Conservation (phyloP, 2,797 vertebrate species). For the Urocyon cinereoargenteus region DNA sequence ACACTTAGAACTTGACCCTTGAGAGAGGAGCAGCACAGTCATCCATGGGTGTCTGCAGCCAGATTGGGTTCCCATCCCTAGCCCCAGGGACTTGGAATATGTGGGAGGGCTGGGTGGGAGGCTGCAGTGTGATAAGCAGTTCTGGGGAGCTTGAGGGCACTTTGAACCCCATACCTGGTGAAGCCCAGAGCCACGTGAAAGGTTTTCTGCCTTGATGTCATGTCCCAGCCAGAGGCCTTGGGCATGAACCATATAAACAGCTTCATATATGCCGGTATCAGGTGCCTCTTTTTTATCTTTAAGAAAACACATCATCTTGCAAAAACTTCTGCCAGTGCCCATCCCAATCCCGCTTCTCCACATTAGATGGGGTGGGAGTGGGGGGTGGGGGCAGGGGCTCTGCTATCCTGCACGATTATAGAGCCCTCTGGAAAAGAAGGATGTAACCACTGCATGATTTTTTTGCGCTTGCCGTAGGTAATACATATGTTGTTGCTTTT, state of each 20-base stretch:
- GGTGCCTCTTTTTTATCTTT: neutral
- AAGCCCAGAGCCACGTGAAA: neutral
- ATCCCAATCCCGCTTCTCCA: neutral
- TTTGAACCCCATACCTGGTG: neutral
- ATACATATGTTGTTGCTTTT: slow-evolving; percentile 78
- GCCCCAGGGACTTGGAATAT: neutral
- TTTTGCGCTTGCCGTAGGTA: slow-evolving; percentile 73
- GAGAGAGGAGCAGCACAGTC: neutral
- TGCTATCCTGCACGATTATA: slow-evolving; percentile 2
- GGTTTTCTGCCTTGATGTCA: neutral
- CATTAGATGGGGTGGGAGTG: neutral
- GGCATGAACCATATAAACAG: neutral
- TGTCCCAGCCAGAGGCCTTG: neutral
- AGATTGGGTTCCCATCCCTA: neutral
- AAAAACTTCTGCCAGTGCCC: neutral
- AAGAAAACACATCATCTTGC: slow-evolving; percentile 27
- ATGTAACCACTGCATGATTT: slow-evolving; percentile 77
- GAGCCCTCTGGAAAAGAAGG: slow-evolving; percentile 6
- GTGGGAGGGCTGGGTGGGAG: neutral
- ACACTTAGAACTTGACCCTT: neutral
- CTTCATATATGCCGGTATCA: neutral
- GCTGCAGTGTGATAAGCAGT: neutral
- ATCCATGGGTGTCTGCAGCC: neutral
- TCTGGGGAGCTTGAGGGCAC: neutral
- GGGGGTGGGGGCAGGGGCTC: neutral